Evolutionary conservation across 2,113 vertebrate genomes (phyloP).

Genomic region (Xerus inauris): DNA sequence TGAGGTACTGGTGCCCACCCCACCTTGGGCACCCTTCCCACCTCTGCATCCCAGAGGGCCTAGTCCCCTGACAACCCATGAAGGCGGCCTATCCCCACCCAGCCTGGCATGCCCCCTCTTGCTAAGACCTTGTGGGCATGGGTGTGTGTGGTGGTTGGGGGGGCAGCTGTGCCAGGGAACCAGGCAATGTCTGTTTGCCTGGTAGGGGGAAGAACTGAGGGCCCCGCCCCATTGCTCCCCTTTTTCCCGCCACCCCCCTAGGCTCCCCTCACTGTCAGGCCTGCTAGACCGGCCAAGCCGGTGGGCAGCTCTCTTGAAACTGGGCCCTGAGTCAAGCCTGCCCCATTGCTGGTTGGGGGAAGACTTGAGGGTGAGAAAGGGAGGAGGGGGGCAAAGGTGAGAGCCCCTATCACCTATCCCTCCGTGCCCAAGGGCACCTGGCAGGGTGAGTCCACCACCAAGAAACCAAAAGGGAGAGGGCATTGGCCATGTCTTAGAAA

Average conservation of each 20-base stretch:
- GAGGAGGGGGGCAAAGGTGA: slow-evolving; percentile 28
- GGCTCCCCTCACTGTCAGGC: slow-evolving; percentile 83
- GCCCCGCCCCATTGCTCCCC: slow-evolving; percentile 74
- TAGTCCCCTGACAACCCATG: slow-evolving; percentile 65
- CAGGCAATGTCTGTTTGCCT: slow-evolving; percentile 79
- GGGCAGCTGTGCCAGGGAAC: slow-evolving; percentile 79
- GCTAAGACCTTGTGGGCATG: slow-evolving; percentile 83
- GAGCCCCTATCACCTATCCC: slow-evolving; percentile 26
- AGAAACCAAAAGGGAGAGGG: slow-evolving; percentile 23
- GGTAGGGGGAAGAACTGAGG: slow-evolving; percentile 76
- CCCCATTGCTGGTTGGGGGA: slow-evolving; percentile 53
- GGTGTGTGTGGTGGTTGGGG: slow-evolving; percentile 72
- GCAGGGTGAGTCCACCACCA: slow-evolving; percentile 14
- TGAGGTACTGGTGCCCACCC: slow-evolving; percentile 70
- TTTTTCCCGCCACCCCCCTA: slow-evolving; percentile 67
- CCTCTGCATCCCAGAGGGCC: slow-evolving; percentile 69
- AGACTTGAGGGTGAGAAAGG: slow-evolving; percentile 40
- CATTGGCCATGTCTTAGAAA: neutral
- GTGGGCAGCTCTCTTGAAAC: slow-evolving; percentile 83
- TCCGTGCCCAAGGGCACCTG: slow-evolving; percentile 37
- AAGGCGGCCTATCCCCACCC: slow-evolving; percentile 73
- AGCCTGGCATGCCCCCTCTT: slow-evolving; percentile 83
- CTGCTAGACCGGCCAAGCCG: slow-evolving; percentile 82
- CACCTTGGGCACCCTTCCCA: slow-evolving; percentile 70
- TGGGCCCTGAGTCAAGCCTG: slow-evolving; percentile 81